Conservation (phyloP, 2,113 vertebrate species). For the Rhombomys opimus region DNA sequence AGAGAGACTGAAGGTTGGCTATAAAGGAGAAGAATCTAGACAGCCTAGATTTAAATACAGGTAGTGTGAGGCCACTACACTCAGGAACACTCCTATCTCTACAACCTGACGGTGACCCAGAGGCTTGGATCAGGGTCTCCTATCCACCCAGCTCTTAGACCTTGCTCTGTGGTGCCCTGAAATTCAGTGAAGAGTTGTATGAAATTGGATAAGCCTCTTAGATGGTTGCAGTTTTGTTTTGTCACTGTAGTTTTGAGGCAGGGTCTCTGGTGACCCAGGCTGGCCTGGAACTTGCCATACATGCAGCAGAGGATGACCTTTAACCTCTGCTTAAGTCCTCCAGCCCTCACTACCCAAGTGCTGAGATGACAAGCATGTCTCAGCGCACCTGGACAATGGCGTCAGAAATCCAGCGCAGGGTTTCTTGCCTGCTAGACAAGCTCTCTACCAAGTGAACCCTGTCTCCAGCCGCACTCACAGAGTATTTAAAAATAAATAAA, state of each 20-base stretch:
- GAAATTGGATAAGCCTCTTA: neutral
- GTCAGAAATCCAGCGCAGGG: neutral
- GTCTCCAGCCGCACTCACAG: neutral
- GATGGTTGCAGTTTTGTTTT: neutral
- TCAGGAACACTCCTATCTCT: neutral
- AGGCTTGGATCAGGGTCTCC: neutral
- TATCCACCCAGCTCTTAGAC: neutral
- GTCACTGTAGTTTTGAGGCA: neutral
- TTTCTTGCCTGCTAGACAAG: fast-evolving
- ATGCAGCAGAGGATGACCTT: neutral
- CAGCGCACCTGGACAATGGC: too few species aligned
- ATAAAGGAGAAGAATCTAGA: neutral
- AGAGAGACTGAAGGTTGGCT: neutral
- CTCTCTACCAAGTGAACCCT: too few species aligned
- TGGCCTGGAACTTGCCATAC: neutral
- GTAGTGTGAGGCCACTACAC: too few species aligned
- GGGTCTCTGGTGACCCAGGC: neutral
- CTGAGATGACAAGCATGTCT: neutral
- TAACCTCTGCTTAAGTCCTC: neutral
- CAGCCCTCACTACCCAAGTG: neutral
- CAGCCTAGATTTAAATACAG: neutral
- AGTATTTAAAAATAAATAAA: neutral
- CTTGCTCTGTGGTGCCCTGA: neutral
- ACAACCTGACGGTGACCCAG: neutral
- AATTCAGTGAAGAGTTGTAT: neutral